Evolutionary conservation across 2,888 invertebrate genomes (phyloP).

Genomic region (Imbricaverruca yamaguchii): DNA sequence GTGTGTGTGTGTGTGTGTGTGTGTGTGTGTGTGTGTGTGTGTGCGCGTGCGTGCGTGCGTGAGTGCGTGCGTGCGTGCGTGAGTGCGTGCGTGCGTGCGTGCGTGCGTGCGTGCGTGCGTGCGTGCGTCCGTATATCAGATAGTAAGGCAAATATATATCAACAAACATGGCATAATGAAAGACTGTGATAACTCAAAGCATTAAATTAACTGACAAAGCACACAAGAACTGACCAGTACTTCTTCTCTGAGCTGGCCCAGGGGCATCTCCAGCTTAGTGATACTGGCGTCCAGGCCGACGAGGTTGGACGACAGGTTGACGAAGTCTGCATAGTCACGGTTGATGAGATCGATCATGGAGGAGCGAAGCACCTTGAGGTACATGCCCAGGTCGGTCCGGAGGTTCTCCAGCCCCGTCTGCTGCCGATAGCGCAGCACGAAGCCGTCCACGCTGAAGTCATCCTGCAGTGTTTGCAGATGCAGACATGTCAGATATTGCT

Average conservation of each 20-base stretch:
- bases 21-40: no score
- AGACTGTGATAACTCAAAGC: no score
- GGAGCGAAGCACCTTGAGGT: constrained; percentile 79
- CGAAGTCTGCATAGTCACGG: constrained; percentile 96
- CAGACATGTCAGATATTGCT: no score
- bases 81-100: no score
- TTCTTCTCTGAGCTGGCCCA: constrained; percentile 74
- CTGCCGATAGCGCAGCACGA: constrained; percentile 62
- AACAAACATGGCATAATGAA: no score
- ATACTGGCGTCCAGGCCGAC: constrained; percentile 86
- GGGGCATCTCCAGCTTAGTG: constrained; percentile 65
- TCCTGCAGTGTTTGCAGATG: constrained; percentile 48
- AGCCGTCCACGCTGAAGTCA: constrained; percentile 87
- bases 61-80: no score
- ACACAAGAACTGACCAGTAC: constrained; percentile 66
- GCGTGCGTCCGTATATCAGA: no score
- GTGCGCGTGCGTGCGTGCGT: no score
- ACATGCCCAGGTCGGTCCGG: constrained; percentile 80
- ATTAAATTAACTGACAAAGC: neutral
- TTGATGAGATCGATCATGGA: constrained; percentile 97
- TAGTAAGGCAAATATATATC: no score
- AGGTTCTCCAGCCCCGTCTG: constrained; percentile 71
- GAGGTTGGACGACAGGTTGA: constrained; percentile 88
- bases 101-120: no score
- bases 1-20: no score